Percentiles rank a stretch among this genome's conserved stretches.
These are phyloP conservation scores for Epizoanthus scotinus DNA, from an alignment of 92 coral and sea anemone genomes.

Conservation along the genomic window DNA sequence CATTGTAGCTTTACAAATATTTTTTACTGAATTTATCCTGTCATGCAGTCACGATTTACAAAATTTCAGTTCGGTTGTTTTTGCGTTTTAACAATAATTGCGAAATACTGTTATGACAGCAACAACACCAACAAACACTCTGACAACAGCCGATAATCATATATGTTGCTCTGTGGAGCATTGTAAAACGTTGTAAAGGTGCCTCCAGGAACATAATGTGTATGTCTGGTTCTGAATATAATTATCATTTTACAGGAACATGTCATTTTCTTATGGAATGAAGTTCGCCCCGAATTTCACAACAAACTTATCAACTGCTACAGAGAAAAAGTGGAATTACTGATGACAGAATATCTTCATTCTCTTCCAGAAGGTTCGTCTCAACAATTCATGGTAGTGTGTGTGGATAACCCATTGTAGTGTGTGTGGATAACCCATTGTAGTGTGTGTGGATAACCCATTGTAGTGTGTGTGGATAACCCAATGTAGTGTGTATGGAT, in stretches of 20 bases:
- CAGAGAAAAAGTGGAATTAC: constrained; percentile 87
- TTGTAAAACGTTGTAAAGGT: too few species aligned
- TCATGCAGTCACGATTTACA: too few species aligned
- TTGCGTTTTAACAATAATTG: too few species aligned
- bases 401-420: background rate
- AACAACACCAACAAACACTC: too few species aligned
- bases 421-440: background rate
- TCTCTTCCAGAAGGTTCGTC: constrained; percentile 84
- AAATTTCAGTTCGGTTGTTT: too few species aligned
- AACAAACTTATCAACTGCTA: constrained; percentile 93
- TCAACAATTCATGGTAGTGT: background rate
- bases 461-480: background rate
- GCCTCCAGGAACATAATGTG: too few species aligned
- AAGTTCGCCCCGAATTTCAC: constrained; percentile 80
- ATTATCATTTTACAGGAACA: constrained; percentile 65
- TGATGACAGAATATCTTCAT: constrained; percentile 78
- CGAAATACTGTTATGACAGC: too few species aligned
- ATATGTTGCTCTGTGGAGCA: too few species aligned
- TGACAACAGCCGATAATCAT: too few species aligned
- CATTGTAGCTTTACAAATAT: too few species aligned
- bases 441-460: background rate
- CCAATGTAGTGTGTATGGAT: background rate
- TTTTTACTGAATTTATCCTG: too few species aligned
- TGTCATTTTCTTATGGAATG: constrained; percentile 85
- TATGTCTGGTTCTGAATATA: background rate